Conservation (phyloP, 92 coral and sea anemone genomes). For the Parazoanthus swiftii region DNA sequence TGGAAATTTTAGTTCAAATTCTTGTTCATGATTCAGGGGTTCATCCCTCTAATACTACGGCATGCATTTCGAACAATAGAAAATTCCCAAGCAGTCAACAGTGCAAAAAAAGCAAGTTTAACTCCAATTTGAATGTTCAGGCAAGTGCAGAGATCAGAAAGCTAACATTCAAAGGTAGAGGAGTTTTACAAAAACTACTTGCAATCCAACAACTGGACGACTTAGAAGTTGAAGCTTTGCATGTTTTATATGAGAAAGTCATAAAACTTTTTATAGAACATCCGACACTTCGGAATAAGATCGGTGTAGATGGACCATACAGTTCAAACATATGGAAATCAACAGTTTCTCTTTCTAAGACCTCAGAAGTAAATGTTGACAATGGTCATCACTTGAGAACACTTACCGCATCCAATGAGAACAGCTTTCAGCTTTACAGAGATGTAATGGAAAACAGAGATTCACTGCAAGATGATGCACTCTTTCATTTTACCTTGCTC, state of each 20-base stretch:
- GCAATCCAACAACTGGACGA: slow-evolving; percentile 79
- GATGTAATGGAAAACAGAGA: neutral
- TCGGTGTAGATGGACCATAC: slow-evolving; percentile 65
- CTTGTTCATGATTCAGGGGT: slow-evolving; percentile 77
- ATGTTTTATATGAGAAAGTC: slow-evolving; percentile 55
- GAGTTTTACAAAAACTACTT: slow-evolving; percentile 68
- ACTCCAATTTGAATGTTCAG: neutral
- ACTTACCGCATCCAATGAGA: neutral
- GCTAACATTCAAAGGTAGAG: slow-evolving; percentile 65
- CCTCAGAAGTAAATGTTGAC: neutral
- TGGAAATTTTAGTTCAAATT: slow-evolving; percentile 69
- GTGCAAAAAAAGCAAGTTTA: slow-evolving; percentile 19
- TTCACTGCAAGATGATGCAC: slow-evolving; percentile 36
- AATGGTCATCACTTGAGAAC: neutral
- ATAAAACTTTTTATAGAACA: slow-evolving; percentile 47
- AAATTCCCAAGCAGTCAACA: slow-evolving; percentile 14
- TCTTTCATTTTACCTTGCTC: slow-evolving; percentile 46
- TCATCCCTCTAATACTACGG: neutral
- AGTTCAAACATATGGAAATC: slow-evolving; percentile 57
- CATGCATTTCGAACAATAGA: neutral
- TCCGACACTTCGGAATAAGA: slow-evolving; percentile 47
- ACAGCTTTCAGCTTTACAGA: slow-evolving; percentile 18
- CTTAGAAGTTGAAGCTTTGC: slow-evolving; percentile 75
- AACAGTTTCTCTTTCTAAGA: slow-evolving; percentile 18
- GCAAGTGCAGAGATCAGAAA: neutral